Base-by-base conservation (phyloP, 2,113 vertebrate species). In the Triplophysa rosa region DNA sequence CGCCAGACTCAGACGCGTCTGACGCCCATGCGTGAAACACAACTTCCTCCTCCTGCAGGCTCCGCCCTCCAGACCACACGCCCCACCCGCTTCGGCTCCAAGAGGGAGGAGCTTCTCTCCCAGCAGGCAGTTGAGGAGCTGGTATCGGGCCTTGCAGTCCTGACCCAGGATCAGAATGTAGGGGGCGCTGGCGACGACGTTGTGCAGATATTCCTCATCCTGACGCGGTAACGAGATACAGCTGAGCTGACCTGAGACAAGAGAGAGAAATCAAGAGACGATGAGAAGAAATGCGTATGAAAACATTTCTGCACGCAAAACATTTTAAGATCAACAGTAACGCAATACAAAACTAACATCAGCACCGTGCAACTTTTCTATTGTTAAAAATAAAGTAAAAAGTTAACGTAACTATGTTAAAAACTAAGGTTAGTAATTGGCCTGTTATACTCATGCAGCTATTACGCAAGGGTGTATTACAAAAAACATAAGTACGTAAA, bases 151-250 rank as follows among this genome's bases (percentile, higher is more conserved):
- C 1, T 88, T 83, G 47, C 96, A 98, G 86, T 94, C 93, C 93
- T 98, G 96, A 72, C 97, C 97, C 16, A 98, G 93, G 17, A 98
- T 90, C 62, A 99, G 83, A 70, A 99, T 92, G 89, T 94, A 98
- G 0, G 97, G 97, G 33, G 90, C 87, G 84, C 94, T 93, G 52
- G 92, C 92, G 77, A 97, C 94, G 0, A 89, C 94, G 83, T 92
- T 89, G 76, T 95, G 94, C 16, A 99, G 94, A 79, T 93, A 95
- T 88, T 98, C 95, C 88, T 98, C 97, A 78, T 99, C 96, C 0
- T 94, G 93, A 47, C 82, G 90, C 13, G 95, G 95, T 84, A 98
- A 98, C 13, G 94, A 91, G 74, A 98, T 94, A 82, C 93, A 95
- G 86, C 91, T 92, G 54, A 95, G 88, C 82, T 91, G 95, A 67